A percentile compares a stretch with the other conserved stretches of the same genome.
phyloP scores from a whole-genome alignment of 1,140 invertebrate genomes.

The Limonius californicus region DNA sequence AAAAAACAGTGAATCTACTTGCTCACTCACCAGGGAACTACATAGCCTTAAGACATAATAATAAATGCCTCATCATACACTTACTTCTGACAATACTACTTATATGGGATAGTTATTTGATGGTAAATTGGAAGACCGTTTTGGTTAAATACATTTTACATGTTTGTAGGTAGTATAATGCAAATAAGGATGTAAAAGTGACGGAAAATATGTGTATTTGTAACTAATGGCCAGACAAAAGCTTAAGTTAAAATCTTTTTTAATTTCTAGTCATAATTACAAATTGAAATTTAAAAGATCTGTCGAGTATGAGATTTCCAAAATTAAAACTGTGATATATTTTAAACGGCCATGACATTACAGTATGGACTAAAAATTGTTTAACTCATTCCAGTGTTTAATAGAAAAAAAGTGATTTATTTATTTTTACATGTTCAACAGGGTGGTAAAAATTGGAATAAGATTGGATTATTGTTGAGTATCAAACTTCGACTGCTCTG shows the following conservation, averaged over 20 bases:
- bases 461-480: neutral
- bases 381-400: constrained; percentile 5
- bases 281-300: neutral
- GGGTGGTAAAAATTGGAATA: neutral
- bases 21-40: too few relatives aligned
- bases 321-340: constrained; percentile 8
- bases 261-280: neutral
- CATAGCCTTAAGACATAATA: too few relatives aligned
- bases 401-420: neutral
- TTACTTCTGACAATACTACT: too few relatives aligned
- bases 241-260: neutral
- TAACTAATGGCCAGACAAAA: neutral
- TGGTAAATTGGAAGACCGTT: neutral
- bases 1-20: too few relatives aligned
- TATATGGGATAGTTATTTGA: too few relatives aligned
- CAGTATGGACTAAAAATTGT: neutral
- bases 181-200: too few relatives aligned
- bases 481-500: constrained; percentile 7
- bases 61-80: too few relatives aligned
- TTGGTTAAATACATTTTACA: neutral
- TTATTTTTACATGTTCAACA: neutral
- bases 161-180: neutral
- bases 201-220: too few relatives aligned
- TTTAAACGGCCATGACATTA: constrained; percentile 7
- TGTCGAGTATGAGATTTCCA: neutral